Percentiles rank a stretch among this genome's conserved stretches.
phyloP scores from a whole-genome alignment of 2,797 vertebrate species.

The Lerista edwardsae region DNA sequence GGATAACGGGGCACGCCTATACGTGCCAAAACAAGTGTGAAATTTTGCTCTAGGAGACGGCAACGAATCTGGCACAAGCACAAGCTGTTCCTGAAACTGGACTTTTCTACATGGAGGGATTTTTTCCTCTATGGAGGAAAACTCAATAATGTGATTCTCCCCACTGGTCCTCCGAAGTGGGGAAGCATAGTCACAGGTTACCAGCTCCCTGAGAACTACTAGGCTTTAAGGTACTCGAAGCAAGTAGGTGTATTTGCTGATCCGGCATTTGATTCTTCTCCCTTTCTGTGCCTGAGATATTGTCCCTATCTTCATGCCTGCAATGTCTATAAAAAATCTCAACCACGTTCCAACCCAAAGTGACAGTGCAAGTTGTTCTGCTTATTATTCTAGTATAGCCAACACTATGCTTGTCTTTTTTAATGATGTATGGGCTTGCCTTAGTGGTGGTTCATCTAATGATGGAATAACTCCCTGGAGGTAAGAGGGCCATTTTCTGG shows the following conservation, averaged over 20 bases:
- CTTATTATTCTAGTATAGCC: constrained; percentile 57
- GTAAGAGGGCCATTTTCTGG: constrained; percentile 63
- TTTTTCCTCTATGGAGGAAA: too few species aligned
- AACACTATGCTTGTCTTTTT: constrained; percentile 45
- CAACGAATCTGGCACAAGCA: too few species aligned
- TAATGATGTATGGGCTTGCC: constrained; percentile 63
- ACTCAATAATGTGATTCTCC: too few species aligned
- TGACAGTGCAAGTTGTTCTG: constrained; percentile 51
- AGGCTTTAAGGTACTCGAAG: constrained; percentile 50
- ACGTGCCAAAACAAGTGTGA: too few species aligned
- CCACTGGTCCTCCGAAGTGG: too few species aligned
- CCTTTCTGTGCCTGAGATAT: constrained; percentile 33
- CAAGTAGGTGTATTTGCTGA: constrained; percentile 39
- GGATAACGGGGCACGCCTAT: too few species aligned
- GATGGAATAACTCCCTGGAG: constrained; percentile 65
- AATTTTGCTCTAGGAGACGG: too few species aligned
- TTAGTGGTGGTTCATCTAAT: constrained; percentile 68
- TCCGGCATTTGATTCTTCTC: constrained; percentile 20
- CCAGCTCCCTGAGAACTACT: background rate
- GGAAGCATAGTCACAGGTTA: background rate
- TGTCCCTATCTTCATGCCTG: constrained; percentile 45
- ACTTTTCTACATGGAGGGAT: too few species aligned
- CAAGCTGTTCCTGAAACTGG: too few species aligned
- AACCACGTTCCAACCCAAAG: constrained; percentile 30
- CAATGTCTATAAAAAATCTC: background rate